A percentile compares a stretch with the other conserved stretches of the same genome.
phyloP scores from a whole-genome alignment of 2,113 vertebrate genomes.

The Cettia cetti region DNA sequence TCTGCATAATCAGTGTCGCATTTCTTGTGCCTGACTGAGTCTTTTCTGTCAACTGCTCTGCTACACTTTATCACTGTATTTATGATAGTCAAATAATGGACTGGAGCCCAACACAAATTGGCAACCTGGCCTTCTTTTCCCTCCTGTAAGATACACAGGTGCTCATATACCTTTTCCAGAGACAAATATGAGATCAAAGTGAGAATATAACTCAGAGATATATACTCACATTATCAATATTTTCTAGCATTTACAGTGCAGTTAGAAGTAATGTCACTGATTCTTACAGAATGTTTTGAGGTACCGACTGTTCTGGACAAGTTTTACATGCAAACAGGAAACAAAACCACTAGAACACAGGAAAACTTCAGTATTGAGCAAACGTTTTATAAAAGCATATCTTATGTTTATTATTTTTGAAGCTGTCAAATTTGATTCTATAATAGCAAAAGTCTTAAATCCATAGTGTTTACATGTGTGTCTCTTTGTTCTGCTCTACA shows the following conservation, averaged over 20 bases:
- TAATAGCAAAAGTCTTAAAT: background rate
- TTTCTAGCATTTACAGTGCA: background rate
- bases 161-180: background rate
- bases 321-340: background rate
- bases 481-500: background rate
- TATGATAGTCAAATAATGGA: background rate
- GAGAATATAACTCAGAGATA: background rate
- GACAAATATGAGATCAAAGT: background rate
- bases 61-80: background rate
- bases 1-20: fast-evolving
- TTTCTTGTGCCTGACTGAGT: fast-evolving
- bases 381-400: background rate
- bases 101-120: background rate
- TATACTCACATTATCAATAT: background rate
- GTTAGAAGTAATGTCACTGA: background rate
- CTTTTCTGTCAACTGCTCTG: background rate
- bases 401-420: background rate
- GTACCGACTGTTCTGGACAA: background rate
- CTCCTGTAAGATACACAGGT: background rate
- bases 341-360: background rate
- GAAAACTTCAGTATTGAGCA: background rate
- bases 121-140: background rate
- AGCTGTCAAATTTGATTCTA: background rate
- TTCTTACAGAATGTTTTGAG: background rate
- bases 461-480: background rate